phyloP scores from a whole-genome alignment of 2,888 invertebrate genomes.

The Holacanthella duospinosa region DNA sequence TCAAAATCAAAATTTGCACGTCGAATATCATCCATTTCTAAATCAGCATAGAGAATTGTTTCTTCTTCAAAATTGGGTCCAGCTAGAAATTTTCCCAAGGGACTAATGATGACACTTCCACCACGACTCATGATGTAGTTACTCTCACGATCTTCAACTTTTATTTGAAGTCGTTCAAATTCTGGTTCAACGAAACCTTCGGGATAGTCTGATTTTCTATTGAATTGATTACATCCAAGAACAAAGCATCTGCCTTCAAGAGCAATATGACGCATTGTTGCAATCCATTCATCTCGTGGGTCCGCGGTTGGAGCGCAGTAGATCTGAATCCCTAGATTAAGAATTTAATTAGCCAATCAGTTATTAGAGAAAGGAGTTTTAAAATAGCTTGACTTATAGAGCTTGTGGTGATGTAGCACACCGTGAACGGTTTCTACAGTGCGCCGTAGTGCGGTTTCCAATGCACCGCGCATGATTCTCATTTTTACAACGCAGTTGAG shows the following conservation, averaged over 20 bases:
- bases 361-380: too few relatives aligned
- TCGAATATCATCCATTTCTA: slow-evolving; percentile 24
- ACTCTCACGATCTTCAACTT: slow-evolving; percentile 14
- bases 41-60: slow-evolving; percentile 20
- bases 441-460: too few relatives aligned
- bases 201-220: slow-evolving; percentile 20
- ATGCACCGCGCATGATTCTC: too few relatives aligned
- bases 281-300: slow-evolving; percentile 18
- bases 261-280: slow-evolving; percentile 28
- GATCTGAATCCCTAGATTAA: slow-evolving; percentile 27
- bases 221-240: slow-evolving; percentile 25
- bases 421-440: too few relatives aligned
- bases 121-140: slow-evolving; percentile 20
- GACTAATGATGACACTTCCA: slow-evolving; percentile 23
- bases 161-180: not conserved
- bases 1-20: slow-evolving; percentile 26
- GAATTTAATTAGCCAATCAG: too few relatives aligned
- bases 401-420: too few relatives aligned
- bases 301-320: slow-evolving; percentile 28
- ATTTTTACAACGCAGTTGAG: too few relatives aligned
- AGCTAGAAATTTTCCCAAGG: slow-evolving; percentile 22
- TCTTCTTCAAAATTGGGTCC: slow-evolving; percentile 25
- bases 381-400: too few relatives aligned
- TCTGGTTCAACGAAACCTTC: not conserved
- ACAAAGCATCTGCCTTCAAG: slow-evolving; percentile 29